Conservation (phyloP, 2,888 invertebrate genomes). For the Rhagonycha fulva region DNA sequence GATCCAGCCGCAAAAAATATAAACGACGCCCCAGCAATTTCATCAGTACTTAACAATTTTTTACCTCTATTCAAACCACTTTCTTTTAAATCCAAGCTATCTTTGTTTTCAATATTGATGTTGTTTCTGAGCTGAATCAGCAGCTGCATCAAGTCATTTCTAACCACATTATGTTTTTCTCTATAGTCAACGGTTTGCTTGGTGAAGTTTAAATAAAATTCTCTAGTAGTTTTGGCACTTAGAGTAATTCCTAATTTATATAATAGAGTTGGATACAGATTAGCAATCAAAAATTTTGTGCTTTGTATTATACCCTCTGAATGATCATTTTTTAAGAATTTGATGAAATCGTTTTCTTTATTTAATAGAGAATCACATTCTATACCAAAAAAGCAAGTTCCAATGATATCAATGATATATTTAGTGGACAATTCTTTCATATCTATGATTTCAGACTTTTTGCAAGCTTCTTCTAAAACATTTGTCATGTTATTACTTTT, state of each 20-base stretch:
- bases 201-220: constrained; percentile 1
- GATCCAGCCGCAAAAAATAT: constrained; percentile 47
- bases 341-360: constrained; percentile 42
- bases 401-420: constrained; percentile 52
- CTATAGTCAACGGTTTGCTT: not conserved
- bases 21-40: constrained; percentile 38
- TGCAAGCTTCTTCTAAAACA: constrained; percentile 29
- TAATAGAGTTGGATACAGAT: not conserved
- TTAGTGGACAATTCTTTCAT: constrained; percentile 39
- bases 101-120: not conserved
- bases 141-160: constrained; percentile 9
- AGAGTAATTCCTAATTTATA: not conserved
- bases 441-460: constrained; percentile 26
- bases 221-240: not conserved
- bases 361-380: constrained; percentile 54
- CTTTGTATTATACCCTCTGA: constrained; percentile 20
- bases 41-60: constrained; percentile 11
- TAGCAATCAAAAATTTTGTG: not conserved
- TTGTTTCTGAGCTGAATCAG: constrained; percentile 8
- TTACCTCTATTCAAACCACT: not conserved
- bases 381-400: constrained; percentile 50
- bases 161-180: not conserved
- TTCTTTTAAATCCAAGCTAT: not conserved
- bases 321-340: constrained; percentile 40
- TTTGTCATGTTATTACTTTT: constrained; percentile 42